Conservation (phyloP, 2,113 vertebrate species). For the Xiphophorus maculatus region DNA sequence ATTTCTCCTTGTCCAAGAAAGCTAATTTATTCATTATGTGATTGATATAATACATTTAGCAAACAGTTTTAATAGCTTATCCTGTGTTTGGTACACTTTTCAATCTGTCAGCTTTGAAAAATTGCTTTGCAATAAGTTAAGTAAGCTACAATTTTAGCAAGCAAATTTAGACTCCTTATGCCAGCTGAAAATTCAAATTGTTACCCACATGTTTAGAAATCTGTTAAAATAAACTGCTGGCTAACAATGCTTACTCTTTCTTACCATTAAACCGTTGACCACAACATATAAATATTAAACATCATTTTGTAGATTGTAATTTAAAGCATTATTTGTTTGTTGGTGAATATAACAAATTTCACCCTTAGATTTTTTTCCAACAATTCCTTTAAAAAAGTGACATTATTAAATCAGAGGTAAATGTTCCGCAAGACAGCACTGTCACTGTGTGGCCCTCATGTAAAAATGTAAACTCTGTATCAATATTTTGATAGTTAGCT, state of each 20-base stretch:
- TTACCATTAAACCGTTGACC: not conserved
- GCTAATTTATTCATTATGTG: too few species aligned
- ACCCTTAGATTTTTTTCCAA: not conserved
- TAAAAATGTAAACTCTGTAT: too few species aligned
- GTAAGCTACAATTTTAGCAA: not conserved
- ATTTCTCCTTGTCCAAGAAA: not conserved
- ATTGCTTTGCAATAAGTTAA: not conserved
- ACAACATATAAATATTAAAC: not conserved
- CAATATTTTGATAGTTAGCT: too few species aligned
- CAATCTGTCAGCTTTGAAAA: too few species aligned
- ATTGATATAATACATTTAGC: too few species aligned
- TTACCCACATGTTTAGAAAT: not conserved
- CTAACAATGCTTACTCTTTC: not conserved
- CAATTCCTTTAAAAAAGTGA: too few species aligned
- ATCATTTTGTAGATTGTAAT: not conserved
- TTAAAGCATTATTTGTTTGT: not conserved
- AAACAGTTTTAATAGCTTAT: too few species aligned
- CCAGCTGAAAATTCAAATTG: not conserved
- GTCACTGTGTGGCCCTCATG: too few species aligned
- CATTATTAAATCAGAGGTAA: too few species aligned
- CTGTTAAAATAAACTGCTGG: not conserved
- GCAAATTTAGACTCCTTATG: too few species aligned
- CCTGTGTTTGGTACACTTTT: too few species aligned
- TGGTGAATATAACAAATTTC: not conserved
- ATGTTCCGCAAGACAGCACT: too few species aligned